Evolutionary conservation across 1,140 invertebrate species (phyloP), one percentile per base, ranked within the genome.

Genomic region (Macrostomum lignano): DNA sequence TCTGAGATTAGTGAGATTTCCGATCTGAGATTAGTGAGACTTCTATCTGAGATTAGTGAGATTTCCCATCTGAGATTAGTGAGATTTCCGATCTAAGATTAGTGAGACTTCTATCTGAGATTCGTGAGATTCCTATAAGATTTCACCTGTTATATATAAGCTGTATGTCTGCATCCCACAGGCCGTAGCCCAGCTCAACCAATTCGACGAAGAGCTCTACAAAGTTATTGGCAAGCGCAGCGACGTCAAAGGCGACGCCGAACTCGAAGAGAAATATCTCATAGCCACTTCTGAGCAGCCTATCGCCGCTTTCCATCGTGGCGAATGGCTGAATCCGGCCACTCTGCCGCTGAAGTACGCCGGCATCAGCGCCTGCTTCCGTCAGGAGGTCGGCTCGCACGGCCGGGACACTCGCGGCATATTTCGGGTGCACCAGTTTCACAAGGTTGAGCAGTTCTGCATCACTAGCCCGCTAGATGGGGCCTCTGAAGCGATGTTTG

Each of bases 221-320:
- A 98, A 98, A 62, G 70, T 76, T 0, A 59, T 82, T 19, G 81
- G 82, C 14, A 94, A 96, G 60, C 72, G 77, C 7, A 76, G 73
- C 39, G 82, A 91, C 49, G 74, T 74, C 38, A 77, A 78, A 7
- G 74, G 78, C 21, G 68, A 66, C 30, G 66, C 65, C 19, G 37
- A 35, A 10, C 55, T 69, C 0, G 86, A 96, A 48, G 88, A 96
- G 55, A 96, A 98, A 52, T 99, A 98, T 60, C 61, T 99, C 25
- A 98, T 99, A 46, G 91, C 91, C 7, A 99, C 91, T 7, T 94
- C 86, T 0, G 91, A 99, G 52, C 91, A 98, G 58, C 91, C 91
- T 1, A 93, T 99, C 43, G 88, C 86, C 35, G 91, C 91, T 2
- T 88, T 74, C 48, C 91, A 98, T 55, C 44, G 82, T 30, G 77